phyloP scores from a whole-genome alignment of 2,797 vertebrate genomes.

The Alcedo atthis region DNA sequence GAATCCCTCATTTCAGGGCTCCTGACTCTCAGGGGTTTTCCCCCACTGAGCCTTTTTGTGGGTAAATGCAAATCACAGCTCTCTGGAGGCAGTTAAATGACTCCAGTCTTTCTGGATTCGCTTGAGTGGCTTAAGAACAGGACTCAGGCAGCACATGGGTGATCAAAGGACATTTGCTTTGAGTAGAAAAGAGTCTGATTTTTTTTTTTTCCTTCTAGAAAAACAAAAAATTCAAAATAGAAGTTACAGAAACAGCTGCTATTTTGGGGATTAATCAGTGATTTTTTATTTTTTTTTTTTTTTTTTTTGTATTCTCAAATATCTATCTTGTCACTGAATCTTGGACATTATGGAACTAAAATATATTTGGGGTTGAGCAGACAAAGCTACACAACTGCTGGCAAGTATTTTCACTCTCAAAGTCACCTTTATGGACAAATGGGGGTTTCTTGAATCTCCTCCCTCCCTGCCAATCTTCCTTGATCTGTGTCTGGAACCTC shows the following conservation, averaged over 20 bases:
- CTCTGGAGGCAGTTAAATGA: not conserved
- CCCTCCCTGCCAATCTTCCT: not conserved
- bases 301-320: not conserved
- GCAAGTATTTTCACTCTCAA: accelerated
- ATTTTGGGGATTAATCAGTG: not conserved
- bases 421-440: not conserved
- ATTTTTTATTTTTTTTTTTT: too few species aligned
- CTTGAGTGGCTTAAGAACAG: not conserved
- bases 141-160: not conserved
- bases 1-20: not conserved
- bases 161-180: not conserved
- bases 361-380: not conserved
- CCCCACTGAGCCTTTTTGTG: not conserved
- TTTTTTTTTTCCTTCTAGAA: not conserved
- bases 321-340: not conserved
- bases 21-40: not conserved
- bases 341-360: not conserved
- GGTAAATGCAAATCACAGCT: not conserved
- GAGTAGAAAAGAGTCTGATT: not conserved
- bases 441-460: not conserved
- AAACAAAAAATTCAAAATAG: not conserved
- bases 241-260: not conserved
- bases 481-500: not conserved
- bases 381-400: not conserved
- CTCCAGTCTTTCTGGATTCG: not conserved